phyloP scores from a whole-genome alignment of 2,888 invertebrate species.

The Himalopsyche kuldschensis region DNA sequence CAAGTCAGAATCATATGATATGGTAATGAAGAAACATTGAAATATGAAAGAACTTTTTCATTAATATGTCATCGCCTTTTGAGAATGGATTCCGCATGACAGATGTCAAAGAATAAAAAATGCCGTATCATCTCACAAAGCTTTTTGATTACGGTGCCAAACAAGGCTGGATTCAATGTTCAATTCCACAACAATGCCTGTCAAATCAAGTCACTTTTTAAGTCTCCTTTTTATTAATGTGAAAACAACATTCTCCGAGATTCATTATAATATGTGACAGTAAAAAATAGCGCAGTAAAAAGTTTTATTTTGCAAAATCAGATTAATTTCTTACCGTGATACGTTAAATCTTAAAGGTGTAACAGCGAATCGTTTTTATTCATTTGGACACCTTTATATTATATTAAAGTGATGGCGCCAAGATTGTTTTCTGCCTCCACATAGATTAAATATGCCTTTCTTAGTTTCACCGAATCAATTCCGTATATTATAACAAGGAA shows the following conservation, averaged over 20 bases:
- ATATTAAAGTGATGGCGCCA: too few relatives aligned
- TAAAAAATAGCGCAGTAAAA: too few relatives aligned
- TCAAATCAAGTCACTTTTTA: background rate
- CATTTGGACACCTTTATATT: too few relatives aligned
- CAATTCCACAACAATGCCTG: background rate
- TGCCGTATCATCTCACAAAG: background rate
- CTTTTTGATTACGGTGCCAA: background rate
- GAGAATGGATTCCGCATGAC: background rate
- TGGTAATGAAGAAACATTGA: background rate
- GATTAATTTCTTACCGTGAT: too few relatives aligned
- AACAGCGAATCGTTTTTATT: too few relatives aligned
- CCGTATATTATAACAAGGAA: too few relatives aligned
- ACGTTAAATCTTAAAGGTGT: too few relatives aligned
- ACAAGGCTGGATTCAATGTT: background rate
- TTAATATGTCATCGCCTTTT: background rate
- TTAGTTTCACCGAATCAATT: too few relatives aligned
- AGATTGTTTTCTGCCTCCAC: too few relatives aligned
- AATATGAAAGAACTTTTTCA: background rate
- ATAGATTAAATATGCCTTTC: too few relatives aligned
- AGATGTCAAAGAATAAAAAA: background rate
- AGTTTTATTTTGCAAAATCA: too few relatives aligned
- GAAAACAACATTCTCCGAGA: background rate
- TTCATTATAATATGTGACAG: background rate
- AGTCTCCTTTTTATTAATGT: background rate
- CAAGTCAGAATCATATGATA: background rate